Percentiles rank a stretch among this genome's conserved stretches.
phyloP scores from a whole-genome alignment of 2,797 vertebrate species.

The Eulemur coronatus region DNA sequence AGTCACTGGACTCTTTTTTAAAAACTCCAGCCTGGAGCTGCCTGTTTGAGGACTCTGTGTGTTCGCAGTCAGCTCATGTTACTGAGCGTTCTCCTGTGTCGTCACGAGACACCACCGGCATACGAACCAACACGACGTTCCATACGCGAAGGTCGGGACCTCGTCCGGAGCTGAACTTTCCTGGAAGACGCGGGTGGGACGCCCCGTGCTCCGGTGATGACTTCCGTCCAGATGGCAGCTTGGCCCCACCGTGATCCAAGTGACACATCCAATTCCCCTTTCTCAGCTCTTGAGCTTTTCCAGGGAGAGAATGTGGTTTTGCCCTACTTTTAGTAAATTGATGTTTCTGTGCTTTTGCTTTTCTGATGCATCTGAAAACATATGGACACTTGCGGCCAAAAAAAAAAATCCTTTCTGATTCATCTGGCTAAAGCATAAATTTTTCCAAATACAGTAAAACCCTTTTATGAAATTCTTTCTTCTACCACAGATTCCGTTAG shows the following conservation, averaged over 20 bases:
- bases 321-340: slow-evolving; percentile 24
- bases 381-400: slow-evolving; percentile 23
- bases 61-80: accelerated
- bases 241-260: background rate
- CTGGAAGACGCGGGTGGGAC: background rate
- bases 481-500: background rate
- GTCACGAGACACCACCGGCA: accelerated
- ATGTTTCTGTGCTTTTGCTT: slow-evolving; percentile 7
- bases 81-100: background rate
- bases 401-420: background rate
- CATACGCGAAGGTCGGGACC: background rate
- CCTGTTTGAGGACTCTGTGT: too few species aligned
- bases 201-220: accelerated
- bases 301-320: slow-evolving; percentile 32
- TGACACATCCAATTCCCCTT: background rate
- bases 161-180: background rate
- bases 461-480: background rate
- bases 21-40: background rate
- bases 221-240: background rate
- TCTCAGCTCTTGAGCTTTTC: slow-evolving; percentile 2
- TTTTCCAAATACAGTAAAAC: slow-evolving; percentile 43
- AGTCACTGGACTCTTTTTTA: background rate
- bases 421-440: background rate
- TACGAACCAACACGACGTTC: accelerated
- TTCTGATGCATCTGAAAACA: slow-evolving; percentile 39